A percentile compares a stretch with the other conserved stretches of the same genome.
Evolutionary conservation across 1,140 invertebrate genomes (phyloP).

Genomic region (Aphis gossypii): DNA sequence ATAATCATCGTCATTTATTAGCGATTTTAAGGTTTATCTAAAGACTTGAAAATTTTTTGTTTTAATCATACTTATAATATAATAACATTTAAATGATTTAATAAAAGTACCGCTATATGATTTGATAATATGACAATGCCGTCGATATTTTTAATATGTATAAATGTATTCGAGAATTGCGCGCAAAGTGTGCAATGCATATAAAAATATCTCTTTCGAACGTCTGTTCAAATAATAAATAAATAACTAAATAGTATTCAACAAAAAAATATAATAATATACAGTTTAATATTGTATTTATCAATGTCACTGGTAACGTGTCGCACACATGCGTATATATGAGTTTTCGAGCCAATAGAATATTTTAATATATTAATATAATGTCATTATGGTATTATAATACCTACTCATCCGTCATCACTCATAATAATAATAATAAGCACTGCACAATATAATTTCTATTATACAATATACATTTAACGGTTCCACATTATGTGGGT

Average conservation of each 20-base stretch:
- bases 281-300: background rate
- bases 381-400: conserved; percentile 3
- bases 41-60: background rate
- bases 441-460: background rate
- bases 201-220: background rate
- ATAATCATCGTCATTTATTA: background rate
- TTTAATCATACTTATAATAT: background rate
- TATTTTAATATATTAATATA: conserved; percentile 21
- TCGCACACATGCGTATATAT: background rate
- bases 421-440: background rate
- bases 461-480: conserved; percentile 16
- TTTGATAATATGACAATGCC: background rate
- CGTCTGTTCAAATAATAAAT: background rate
- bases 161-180: background rate
- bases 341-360: background rate
- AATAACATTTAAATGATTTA: background rate
- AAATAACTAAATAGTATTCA: background rate
- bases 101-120: background rate
- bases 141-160: background rate
- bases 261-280: background rate
- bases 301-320: background rate
- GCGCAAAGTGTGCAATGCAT: background rate
- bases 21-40: background rate
- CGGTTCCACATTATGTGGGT: conserved; percentile 6
- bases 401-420: background rate